Base-by-base conservation (phyloP, 2,797 vertebrate species). In the Arctocebus calabarensis region DNA sequence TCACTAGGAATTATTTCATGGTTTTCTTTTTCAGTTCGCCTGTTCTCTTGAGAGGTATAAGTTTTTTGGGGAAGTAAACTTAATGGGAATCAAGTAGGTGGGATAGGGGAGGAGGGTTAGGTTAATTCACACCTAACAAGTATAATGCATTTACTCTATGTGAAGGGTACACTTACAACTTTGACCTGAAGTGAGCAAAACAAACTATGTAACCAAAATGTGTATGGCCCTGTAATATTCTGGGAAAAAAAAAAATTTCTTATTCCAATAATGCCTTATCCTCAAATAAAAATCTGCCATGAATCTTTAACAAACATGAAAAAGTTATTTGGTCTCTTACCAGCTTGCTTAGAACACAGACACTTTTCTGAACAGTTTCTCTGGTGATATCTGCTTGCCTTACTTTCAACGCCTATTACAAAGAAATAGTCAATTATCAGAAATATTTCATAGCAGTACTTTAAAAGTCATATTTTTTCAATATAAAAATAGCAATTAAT, bases 281-380 rank as follows among this genome's bases (percentile, higher is more conserved):
- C 14, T 79, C 68, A 89, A 66, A 66, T 34, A 55, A 62, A 88
- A 79, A 40, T 48, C 13, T 48, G 48, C 48, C 48, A 48, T 14
- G 32, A 95, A 62, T 45, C 11, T 71, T 73, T 70, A 84, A 70
- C 17, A 75, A 19, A 43, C 17, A 34, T 13, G 6, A 74, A 89
- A 27, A 61, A 84, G 86, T 81, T 48, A 94, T 9, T n/a, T 4
- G n/a, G 62, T 92, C 82, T 98, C 99, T 99, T 99, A 99, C 99
- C 99, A 99, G 98, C 98, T 99, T 99, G 97, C 99, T 99, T 97
- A 99, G 99, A 96, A 99, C 99, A 97, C 99, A 99, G 91, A 99
- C 99, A 92, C 99, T 99, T 98, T 99, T 99, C 99, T 99, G 99
- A 40, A 99, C 99, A 0, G 99, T 99, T 98, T 99, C 99, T 95